Evolutionary conservation across 2,797 vertebrate species (phyloP).

Genomic region (Simalia tracyae): DNA sequence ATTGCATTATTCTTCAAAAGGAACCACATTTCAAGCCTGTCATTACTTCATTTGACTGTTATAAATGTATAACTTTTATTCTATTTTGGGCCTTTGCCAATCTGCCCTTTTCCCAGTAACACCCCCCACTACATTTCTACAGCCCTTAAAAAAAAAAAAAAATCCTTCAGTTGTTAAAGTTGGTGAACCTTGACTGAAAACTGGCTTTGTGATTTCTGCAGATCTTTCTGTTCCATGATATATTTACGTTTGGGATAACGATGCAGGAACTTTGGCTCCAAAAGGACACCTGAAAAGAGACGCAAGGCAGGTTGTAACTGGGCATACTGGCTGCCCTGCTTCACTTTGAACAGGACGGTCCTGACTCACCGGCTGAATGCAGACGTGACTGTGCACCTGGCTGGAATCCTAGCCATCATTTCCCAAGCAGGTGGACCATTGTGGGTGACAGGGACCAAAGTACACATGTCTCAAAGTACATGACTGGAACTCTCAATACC

Average conservation of each 20-base stretch:
- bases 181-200: constrained; percentile 18
- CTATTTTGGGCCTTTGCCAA: not conserved
- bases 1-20: not conserved
- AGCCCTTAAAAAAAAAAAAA: not conserved
- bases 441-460: not conserved
- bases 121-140: not conserved
- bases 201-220: not conserved
- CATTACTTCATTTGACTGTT: not conserved
- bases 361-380: not conserved
- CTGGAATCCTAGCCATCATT: not conserved
- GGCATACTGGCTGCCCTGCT: not conserved
- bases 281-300: not conserved
- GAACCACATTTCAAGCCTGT: not conserved
- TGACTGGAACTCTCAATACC: not conserved
- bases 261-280: not conserved
- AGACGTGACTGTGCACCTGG: not conserved
- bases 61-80: not conserved
- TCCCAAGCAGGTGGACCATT: not conserved
- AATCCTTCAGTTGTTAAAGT: not conserved
- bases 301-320: not conserved
- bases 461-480: not conserved
- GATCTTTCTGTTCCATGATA: not conserved
- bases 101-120: not conserved
- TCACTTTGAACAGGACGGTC: not conserved
- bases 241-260: not conserved